These are phyloP conservation scores for Panthera tigris DNA, from an alignment of 2,113 vertebrate genomes.

Conservation along the genomic window DNA sequence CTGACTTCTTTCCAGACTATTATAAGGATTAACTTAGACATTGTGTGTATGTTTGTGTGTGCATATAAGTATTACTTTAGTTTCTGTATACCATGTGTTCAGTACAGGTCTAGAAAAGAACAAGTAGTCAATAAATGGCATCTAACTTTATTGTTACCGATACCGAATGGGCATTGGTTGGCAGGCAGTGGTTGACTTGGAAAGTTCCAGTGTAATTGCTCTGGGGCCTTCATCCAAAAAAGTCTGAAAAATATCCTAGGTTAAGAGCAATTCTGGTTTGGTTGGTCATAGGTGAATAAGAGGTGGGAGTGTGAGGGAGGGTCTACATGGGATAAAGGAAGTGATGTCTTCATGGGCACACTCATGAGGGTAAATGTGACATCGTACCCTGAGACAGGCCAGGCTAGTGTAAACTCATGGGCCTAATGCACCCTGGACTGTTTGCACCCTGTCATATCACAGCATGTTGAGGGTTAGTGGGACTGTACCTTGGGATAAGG, in stretches of 20 bases:
- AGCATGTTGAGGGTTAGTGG: background rate
- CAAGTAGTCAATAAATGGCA: background rate
- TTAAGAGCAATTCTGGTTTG: background rate
- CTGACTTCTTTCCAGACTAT: background rate
- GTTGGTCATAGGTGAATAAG: background rate
- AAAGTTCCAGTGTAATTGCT: background rate
- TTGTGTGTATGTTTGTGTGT: fast-evolving
- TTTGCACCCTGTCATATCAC: background rate
- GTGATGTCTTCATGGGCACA: background rate
- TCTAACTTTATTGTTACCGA: background rate
- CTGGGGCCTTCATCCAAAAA: background rate
- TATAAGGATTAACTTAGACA: background rate
- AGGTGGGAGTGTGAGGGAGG: background rate
- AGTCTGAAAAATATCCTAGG: background rate
- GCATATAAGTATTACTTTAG: too few species aligned
- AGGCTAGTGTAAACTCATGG: background rate
- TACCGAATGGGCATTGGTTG: background rate
- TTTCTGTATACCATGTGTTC: background rate
- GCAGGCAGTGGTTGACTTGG: background rate
- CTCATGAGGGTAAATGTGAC: background rate
- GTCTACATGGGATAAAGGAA: background rate
- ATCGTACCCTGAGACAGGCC: background rate
- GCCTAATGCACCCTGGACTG: background rate
- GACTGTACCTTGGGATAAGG: background rate
- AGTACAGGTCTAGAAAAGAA: background rate